Evolutionary conservation across 2,113 vertebrate genomes (phyloP), one percentile per base, ranked within the genome.

Genomic region (Apaloderma vittatum): DNA sequence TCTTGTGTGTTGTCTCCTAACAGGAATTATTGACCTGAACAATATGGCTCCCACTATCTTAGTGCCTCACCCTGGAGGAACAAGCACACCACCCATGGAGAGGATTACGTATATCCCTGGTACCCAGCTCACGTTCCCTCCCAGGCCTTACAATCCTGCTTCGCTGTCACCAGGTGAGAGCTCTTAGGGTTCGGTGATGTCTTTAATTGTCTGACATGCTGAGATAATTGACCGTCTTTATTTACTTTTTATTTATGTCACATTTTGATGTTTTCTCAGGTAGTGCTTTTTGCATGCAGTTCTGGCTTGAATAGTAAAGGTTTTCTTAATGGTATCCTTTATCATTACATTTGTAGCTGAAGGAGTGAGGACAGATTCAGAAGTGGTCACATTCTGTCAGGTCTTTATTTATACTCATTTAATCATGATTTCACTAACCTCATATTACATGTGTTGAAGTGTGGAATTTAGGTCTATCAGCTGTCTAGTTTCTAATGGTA

Each of bases 11-110:
- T 54, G 23, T 98, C 98, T 99, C 97, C 97, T 97, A 98, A 98
- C 98, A 99, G 99, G 99, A 98, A 99, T 99, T 96, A 99, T 99
- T 98, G 99, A 99, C 98, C 98, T 99, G 98, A 99, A 99, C 98
- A 99, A 99, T 97, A 99, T 99, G 99, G 99, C 99, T 97, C 99
- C 99, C 97, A 98, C 99, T 96, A 99, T 99, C 98, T 97, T 99
- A 98, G 99, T 99, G 98, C 99, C 99, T 99, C 99, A 99, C 95
- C 99, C 99, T 73, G 99, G 99, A 97, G 99, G 99, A 96, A 98
- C 99, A 71, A 99, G 98, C 97, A 99, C 99, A 88, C 99, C 99
- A 89, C 99, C 99, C 93, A 99, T 99, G 99, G 99, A 99, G 97
- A 99, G 99, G 97, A 99, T 99, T 98, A 99, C 99, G 8, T 99